Evolutionary conservation across 2,888 invertebrate genomes (phyloP).

Genomic region (Ephialtes manifestator): DNA sequence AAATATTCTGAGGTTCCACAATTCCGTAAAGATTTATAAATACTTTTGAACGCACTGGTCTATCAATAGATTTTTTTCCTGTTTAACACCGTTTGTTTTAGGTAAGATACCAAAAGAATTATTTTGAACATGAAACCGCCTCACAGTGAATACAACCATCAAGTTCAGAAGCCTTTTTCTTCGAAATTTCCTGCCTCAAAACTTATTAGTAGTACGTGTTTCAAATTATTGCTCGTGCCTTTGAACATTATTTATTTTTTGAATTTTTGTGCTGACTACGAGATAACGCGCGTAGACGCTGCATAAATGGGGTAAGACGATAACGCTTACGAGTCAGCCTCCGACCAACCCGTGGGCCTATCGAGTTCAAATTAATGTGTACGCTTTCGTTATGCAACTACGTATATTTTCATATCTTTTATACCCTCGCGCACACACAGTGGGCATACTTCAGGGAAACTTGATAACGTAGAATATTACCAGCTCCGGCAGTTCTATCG

Average conservation of each 20-base stretch:
- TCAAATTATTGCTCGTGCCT: not conserved
- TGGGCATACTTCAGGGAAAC: slow-evolving; percentile 2
- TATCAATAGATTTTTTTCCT: too few relatives aligned
- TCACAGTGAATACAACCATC: too few relatives aligned
- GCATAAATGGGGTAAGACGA: slow-evolving; percentile 12
- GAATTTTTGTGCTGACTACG: not conserved
- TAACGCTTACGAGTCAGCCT: slow-evolving; percentile 1
- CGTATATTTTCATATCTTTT: slow-evolving; percentile 19
- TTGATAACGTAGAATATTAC: slow-evolving; percentile 36
- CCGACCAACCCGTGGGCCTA: not conserved
- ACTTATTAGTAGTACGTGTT: not conserved
- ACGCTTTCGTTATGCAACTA: not conserved
- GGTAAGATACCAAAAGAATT: too few relatives aligned
- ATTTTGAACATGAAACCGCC: too few relatives aligned
- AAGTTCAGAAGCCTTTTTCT: too few relatives aligned
- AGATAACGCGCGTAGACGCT: slow-evolving; percentile 7
- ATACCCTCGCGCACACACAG: not conserved
- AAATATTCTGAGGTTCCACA: too few relatives aligned
- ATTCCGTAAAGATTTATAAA: too few relatives aligned
- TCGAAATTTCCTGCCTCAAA: not conserved
- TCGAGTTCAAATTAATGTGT: slow-evolving; percentile 3
- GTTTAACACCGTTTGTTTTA: too few relatives aligned
- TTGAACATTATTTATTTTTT: not conserved
- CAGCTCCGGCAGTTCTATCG: not conserved
- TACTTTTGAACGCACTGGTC: too few relatives aligned